Base-by-base conservation (phyloP, 2,888 invertebrate species). In the Acrobasis repandana region DNA sequence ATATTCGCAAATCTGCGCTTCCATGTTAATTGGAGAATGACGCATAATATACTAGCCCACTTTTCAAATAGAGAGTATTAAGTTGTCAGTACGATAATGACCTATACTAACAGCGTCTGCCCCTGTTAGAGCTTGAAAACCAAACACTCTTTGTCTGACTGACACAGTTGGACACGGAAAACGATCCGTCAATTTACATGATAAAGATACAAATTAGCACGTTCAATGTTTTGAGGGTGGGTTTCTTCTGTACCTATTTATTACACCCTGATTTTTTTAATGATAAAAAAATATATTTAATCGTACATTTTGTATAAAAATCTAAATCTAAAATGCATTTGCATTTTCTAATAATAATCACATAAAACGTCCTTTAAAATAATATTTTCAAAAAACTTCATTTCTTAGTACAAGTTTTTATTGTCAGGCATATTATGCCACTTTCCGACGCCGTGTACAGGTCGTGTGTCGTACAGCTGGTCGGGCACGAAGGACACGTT, bases 111-210 rank as follows among this genome's bases (percentile, higher is more conserved):
- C 34, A 48, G 10, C 16, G 48, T 34, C 28, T 57, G 57, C 48
- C 57, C 57, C 57, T 36, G 47, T 65, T 65, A 36, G 14, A 38
- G 15, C 52, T 47, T 34, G 60, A 61, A 63, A 58, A 46, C 16
- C 60, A 58, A 56, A 36, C 61, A 63, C 65, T 68, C 67, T 64
- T 67, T 68, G 68, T 67, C 57, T 63, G 60, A 61, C 63, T 68
- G 67, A 68, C 68, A 64, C 63, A 68, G 54, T 61, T 63, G 61
- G 62, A 65, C 28, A 56, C 64, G 65, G 65, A 67, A 68, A 66
- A 64, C 36, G 34, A 56, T 59, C n/a, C 20, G 48, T 15, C 51
- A 65, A 65, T 67, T 66, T 60, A 63, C 62, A 63, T 63, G 18
- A 57, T 61, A 65, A 65, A 65, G 60, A 63, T 34, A 52, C 46